Percentiles rank a stretch among this genome's conserved stretches.
Conservation (phyloP, 2,797 vertebrate species). For the Myiotriccus ornatus region DNA sequence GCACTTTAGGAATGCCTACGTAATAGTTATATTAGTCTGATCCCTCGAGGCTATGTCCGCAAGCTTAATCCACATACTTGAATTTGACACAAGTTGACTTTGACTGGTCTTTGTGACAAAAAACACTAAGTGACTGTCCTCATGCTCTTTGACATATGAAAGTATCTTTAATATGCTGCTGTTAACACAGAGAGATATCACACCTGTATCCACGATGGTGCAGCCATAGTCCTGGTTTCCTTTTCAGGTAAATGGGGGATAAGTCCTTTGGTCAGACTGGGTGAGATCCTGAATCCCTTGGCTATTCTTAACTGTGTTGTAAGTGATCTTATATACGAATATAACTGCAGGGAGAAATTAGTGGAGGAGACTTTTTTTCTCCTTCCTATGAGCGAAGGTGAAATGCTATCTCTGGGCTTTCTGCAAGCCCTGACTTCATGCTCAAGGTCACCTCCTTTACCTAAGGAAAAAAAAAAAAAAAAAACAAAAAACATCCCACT, state of each 20-base stretch:
- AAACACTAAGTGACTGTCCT: not conserved
- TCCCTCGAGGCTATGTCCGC: not conserved
- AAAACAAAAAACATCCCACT: not conserved
- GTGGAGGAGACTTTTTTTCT: not conserved
- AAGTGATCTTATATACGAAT: not conserved
- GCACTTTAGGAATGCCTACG: slow-evolving; percentile 21
- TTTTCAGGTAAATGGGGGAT: not conserved
- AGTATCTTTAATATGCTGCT: not conserved
- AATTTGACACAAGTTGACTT: not conserved
- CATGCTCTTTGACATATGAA: not conserved
- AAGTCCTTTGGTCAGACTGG: not conserved
- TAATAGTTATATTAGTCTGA: slow-evolving; percentile 46
- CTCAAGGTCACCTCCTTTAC: not conserved
- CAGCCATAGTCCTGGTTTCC: not conserved
- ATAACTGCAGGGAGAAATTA: not conserved
- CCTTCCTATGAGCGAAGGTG: not conserved
- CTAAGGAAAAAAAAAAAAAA: not conserved
- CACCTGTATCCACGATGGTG: not conserved
- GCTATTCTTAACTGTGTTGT: not conserved
- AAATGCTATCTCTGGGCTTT: slow-evolving; percentile 14
- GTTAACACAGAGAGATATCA: not conserved
- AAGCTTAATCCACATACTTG: slow-evolving; percentile 27
- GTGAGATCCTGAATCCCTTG: not conserved
- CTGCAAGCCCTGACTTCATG: not conserved
- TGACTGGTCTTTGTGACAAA: slow-evolving; percentile 19